Conservation (phyloP, 2,113 vertebrate species). For the Vulpes vulpes region DNA sequence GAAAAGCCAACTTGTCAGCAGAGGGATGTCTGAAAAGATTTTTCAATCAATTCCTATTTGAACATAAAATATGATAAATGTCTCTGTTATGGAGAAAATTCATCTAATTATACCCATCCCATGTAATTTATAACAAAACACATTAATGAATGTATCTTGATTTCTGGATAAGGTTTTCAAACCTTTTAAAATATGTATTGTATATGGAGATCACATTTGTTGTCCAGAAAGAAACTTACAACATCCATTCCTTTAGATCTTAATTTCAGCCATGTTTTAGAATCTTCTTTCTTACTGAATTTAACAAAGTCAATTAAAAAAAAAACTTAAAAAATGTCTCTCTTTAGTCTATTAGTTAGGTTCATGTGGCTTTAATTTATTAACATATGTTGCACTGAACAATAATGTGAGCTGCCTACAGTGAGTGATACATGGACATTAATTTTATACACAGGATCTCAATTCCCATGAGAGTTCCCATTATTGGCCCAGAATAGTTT, state of each 20-base stretch:
- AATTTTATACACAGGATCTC: slow-evolving; percentile 22
- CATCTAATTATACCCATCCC: not conserved
- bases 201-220: not conserved
- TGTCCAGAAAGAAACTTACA: slow-evolving; percentile 28
- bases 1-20: not conserved
- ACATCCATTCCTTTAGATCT: not conserved
- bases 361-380: not conserved
- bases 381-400: not conserved
- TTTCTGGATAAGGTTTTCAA: not conserved
- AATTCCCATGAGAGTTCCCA: not conserved
- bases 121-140: slow-evolving; percentile 1
- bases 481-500: not conserved
- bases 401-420: not conserved
- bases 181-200: not conserved
- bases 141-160: not conserved
- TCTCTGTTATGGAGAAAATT: slow-evolving; percentile 8
- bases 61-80: not conserved
- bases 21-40: not conserved
- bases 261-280: not conserved
- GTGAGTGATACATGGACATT: not conserved
- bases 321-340: not conserved
- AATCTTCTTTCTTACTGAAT: not conserved
- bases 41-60: slow-evolving; percentile 12
- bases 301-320: slow-evolving; percentile 31
- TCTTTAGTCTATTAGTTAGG: not conserved